These are phyloP conservation scores for Coptodon bakossiorum DNA, from an alignment of 2,113 vertebrate genomes.

Conservation along the genomic window DNA sequence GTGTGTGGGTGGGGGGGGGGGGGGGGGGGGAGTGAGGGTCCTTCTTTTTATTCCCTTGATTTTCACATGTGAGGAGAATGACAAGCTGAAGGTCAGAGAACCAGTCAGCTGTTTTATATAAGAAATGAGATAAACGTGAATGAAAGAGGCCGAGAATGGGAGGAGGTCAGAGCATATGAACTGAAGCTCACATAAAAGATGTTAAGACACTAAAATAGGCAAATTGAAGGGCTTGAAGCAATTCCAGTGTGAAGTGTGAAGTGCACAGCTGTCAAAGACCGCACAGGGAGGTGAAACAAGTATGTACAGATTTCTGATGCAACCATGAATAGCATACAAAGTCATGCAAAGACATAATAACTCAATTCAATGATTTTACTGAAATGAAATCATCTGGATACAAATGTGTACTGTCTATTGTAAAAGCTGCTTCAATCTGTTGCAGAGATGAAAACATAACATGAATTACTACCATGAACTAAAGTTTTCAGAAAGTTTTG, in stretches of 20 bases:
- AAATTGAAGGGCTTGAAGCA: background rate
- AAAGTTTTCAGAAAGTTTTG: background rate
- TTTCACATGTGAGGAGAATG: background rate
- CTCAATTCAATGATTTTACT: background rate
- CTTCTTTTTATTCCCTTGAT: background rate
- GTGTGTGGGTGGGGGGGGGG: too few species aligned
- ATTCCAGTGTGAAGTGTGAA: background rate
- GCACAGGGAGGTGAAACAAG: background rate
- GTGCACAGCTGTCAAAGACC: background rate
- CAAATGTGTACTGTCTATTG: background rate
- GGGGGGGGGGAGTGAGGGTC: background rate
- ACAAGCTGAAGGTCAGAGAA: constrained; percentile 10
- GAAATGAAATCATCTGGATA: background rate
- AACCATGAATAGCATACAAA: background rate
- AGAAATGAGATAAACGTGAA: background rate
- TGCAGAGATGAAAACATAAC: background rate
- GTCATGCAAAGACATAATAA: background rate
- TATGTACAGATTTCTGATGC: background rate
- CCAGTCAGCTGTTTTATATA: background rate
- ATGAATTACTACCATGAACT: background rate
- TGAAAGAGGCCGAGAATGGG: background rate
- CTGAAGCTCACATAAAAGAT: background rate
- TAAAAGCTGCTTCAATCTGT: background rate
- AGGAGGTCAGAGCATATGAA: background rate
- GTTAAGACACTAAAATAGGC: background rate